A percentile compares a stretch with the other conserved stretches of the same genome.
Conservation (phyloP, 2,797 vertebrate genomes). For the Anabas testudineus region DNA sequence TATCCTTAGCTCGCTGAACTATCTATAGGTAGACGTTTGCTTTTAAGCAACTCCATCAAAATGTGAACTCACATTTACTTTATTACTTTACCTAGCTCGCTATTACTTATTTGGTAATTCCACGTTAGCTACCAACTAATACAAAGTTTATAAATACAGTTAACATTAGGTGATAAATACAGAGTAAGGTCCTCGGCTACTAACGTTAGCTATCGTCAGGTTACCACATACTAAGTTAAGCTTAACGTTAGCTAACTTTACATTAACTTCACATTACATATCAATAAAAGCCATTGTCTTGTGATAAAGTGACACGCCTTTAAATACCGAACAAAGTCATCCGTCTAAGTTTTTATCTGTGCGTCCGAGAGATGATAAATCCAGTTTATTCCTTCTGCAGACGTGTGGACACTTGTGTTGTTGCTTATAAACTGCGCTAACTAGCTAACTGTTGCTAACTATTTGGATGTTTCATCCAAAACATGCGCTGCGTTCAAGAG, state of each 20-base stretch:
- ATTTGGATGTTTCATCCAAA: constrained; percentile 16
- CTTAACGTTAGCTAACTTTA: constrained; percentile 8
- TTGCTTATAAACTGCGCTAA: neutral
- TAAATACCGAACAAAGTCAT: neutral
- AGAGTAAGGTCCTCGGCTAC: constrained; percentile 1
- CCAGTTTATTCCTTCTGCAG: neutral
- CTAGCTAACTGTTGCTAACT: constrained; percentile 43
- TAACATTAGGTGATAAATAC: neutral
- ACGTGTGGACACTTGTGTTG: neutral
- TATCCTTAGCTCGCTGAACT: neutral
- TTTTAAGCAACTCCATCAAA: neutral
- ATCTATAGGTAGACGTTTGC: neutral
- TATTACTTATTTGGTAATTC: neutral
- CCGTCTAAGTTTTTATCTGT: neutral
- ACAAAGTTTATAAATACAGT: neutral
- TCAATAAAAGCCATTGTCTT: neutral
- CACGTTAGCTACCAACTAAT: neutral
- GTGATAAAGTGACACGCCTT: neutral
- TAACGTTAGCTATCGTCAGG: constrained; percentile 29
- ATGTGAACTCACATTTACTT: neutral
- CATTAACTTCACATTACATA: constrained; percentile 2
- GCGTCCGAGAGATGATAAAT: neutral
- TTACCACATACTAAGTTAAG: neutral
- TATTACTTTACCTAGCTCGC: neutral
- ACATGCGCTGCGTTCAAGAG: constrained; percentile 47